Base-by-base conservation (phyloP, 2,797 vertebrate genomes). In the Columba guinea region DNA sequence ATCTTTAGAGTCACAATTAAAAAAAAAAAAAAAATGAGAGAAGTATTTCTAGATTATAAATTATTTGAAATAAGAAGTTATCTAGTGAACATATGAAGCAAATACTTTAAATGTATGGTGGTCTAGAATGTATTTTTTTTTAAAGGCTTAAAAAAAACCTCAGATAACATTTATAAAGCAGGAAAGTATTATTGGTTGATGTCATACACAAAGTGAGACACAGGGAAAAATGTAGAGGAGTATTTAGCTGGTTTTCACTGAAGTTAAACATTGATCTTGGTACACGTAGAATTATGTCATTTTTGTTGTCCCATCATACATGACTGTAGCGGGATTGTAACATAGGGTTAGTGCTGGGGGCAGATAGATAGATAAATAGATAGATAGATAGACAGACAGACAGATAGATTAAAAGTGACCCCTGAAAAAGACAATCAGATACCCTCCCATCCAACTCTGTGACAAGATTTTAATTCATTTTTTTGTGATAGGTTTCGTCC, bases 141-240 rank as follows among this genome's bases (percentile, higher is more conserved):
- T 24, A 35, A 34, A 62, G 2, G 4, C 5, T 48, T 73, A 69
- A 78, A 37, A 30, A 76, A 76, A 55, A 7, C 4, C 4, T 87
- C 32, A 67, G 5, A 17, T 46, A 67, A 35, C 7, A 58, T 44
- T 89, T 80, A 44, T 12, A 74, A 67, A 27, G 22, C 14, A 70
- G 44, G 5, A 75, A 89, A 55, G 2, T 55, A 17, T 52, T 78
- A 52, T 35, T 51, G 63, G 11, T 22, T 81, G 44, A 20, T 71
- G 10, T 19, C 5, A 2, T 15, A 46, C 10, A 56, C 15, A 5
- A 56, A 16, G 4, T 34, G 24, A 87, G 22, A 65, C 27, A 78
- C 6, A 68, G 3, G 2, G 7, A 68, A 59, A 93, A 67, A 5
- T 0, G 1, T 3, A 55, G 8, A 51, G 51, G 4, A 24, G 5